Percentiles rank a stretch among this genome's conserved stretches.
phyloP scores from a whole-genome alignment of 2,797 vertebrate genomes.

The Lophius americanus region DNA sequence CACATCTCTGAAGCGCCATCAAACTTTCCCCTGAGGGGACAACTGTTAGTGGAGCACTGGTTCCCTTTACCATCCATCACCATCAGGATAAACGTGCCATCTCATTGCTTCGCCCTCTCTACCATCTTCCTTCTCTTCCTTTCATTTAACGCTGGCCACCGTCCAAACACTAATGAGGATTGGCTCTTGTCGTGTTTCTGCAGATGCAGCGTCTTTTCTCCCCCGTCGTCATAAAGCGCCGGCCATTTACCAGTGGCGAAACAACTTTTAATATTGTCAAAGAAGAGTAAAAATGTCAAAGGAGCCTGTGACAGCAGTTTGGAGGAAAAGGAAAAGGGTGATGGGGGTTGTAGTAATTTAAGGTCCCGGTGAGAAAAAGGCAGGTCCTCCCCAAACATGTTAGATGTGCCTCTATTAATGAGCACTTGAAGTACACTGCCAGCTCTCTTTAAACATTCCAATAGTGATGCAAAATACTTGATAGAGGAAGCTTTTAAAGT shows the following conservation, averaged over 20 bases:
- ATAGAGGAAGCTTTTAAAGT: slow-evolving; percentile 71
- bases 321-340: background rate
- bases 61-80: slow-evolving; percentile 53
- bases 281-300: slow-evolving; percentile 27
- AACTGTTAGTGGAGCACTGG: slow-evolving; percentile 12
- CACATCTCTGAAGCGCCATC: slow-evolving; percentile 44
- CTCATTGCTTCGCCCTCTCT: slow-evolving; percentile 45
- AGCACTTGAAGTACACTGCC: slow-evolving; percentile 61
- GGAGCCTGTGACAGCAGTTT: slow-evolving; percentile 48
- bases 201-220: slow-evolving; percentile 34
- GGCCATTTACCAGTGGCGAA: slow-evolving; percentile 22
- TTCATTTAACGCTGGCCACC: slow-evolving; percentile 50
- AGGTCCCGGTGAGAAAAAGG: slow-evolving; percentile 35
- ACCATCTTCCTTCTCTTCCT: slow-evolving; percentile 30
- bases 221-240: slow-evolving; percentile 28
- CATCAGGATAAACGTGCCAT: slow-evolving; percentile 44
- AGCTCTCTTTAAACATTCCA: slow-evolving; percentile 67
- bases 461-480: slow-evolving; percentile 56
- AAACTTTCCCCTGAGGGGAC: slow-evolving; percentile 45
- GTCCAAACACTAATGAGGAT: slow-evolving; percentile 63
- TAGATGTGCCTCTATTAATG: slow-evolving; percentile 72
- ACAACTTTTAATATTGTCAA: slow-evolving; percentile 50
- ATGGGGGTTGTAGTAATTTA: slow-evolving; percentile 37
- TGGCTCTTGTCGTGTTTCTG: slow-evolving; percentile 51
- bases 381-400: slow-evolving; percentile 62